Conservation (phyloP, 2,113 vertebrate genomes). For the Pholis gunnellus region DNA sequence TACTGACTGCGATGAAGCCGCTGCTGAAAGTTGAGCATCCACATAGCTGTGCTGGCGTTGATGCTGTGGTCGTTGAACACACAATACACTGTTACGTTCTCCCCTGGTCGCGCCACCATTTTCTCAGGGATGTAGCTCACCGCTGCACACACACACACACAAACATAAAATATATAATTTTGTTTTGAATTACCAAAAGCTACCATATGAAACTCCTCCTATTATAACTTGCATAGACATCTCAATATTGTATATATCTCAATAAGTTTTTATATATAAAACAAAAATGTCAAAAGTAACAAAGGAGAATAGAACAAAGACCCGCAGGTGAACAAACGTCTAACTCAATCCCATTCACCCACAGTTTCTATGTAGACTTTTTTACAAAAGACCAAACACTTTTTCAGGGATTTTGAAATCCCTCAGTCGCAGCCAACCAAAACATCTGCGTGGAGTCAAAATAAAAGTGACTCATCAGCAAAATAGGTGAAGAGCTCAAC, state of each 20-base stretch:
- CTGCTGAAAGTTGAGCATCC: conserved; percentile 88
- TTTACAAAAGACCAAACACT: not conserved
- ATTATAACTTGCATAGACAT: not conserved
- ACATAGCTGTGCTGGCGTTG: conserved; percentile 83
- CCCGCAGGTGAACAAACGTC: not conserved
- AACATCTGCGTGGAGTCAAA: not conserved
- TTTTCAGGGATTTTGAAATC: not conserved
- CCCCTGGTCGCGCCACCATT: conserved; percentile 83
- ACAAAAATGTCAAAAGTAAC: not conserved
- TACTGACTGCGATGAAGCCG: conserved; percentile 85
- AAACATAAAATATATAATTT: not conserved
- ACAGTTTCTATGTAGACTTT: not conserved
- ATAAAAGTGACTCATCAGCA: conserved; percentile 30
- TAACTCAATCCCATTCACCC: conserved; percentile 12
- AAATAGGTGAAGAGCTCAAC: not conserved
- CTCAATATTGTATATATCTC: not conserved
- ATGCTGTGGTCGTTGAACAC: conserved; percentile 85
- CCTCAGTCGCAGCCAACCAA: not conserved
- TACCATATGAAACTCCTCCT: not conserved
- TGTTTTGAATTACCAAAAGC: not conserved
- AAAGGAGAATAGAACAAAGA: conserved; percentile 28
- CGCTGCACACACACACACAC: conserved; percentile 63
- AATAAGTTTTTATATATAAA: not conserved
- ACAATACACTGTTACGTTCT: conserved; percentile 88
- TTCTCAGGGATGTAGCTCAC: conserved; percentile 91